Evolutionary conservation across 2,113 vertebrate species (phyloP).

Genomic region (Mola mola): DNA sequence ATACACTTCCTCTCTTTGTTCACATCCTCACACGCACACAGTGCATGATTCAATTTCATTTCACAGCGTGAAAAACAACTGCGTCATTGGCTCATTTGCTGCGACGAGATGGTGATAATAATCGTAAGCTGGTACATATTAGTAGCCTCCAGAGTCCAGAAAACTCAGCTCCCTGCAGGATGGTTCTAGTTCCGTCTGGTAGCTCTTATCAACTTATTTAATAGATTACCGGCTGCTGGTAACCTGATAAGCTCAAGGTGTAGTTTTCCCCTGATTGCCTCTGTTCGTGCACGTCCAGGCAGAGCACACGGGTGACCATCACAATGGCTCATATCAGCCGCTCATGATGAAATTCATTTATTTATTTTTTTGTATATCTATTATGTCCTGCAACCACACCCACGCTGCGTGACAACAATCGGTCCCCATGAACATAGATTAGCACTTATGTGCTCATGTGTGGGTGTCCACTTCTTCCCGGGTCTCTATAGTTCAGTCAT

Average conservation of each 20-base stretch:
- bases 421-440: slow-evolving; percentile 51
- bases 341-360: no score
- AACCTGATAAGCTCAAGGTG: slow-evolving; percentile 13
- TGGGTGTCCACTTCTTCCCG: slow-evolving; percentile 5
- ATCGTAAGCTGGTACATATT: no score
- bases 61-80: neutral
- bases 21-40: neutral
- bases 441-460: slow-evolving; percentile 47
- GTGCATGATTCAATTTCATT: neutral
- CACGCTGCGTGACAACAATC: slow-evolving; percentile 17
- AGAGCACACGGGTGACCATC: no score
- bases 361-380: no score
- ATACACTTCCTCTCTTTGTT: slow-evolving; percentile 8
- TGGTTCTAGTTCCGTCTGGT: no score
- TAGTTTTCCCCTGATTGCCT: slow-evolving; percentile 1
- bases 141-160: no score
- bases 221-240: slow-evolving; percentile 9
- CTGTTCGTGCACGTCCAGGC: slow-evolving; percentile 1
- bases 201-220: slow-evolving; percentile 4
- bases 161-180: no score
- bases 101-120: no score
- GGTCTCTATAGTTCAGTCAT: slow-evolving; percentile 28
- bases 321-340: no score
- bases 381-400: slow-evolving; percentile 20
- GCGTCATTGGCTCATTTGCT: neutral